Evolutionary conservation across 1,140 invertebrate species (phyloP).

Genomic region (Cherax quadricarinatus): DNA sequence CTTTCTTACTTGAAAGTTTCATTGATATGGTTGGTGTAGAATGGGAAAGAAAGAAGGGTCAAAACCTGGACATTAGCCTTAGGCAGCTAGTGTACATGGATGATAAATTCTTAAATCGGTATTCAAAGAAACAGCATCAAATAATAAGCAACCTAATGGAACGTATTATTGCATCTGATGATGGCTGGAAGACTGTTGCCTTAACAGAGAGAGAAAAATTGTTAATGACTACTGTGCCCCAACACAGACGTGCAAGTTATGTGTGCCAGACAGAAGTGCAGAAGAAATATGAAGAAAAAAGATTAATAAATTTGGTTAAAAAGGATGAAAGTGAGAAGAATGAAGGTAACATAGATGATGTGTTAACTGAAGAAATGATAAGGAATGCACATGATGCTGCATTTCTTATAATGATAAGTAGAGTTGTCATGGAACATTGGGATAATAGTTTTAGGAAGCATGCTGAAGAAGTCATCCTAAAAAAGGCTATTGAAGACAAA

Average conservation of each 20-base stretch:
- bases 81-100: conserved; percentile 51
- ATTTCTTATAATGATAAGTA: conserved; percentile 25
- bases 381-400: conserved; percentile 20
- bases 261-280: conserved; percentile 27
- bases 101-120: conserved; percentile 50
- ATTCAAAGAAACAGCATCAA: conserved; percentile 35
- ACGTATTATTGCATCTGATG: conserved; percentile 27
- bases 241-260: background rate
- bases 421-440: conserved; percentile 41
- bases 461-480: conserved; percentile 1
- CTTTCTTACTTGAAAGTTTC: conserved; percentile 53
- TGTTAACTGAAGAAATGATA: conserved; percentile 15
- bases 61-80: conserved; percentile 19
- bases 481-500: conserved; percentile 32
- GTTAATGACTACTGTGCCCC: conserved; percentile 24
- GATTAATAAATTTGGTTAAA: background rate
- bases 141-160: conserved; percentile 32
- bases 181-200: conserved; percentile 27
- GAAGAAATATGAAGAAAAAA: conserved; percentile 30
- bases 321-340: background rate
- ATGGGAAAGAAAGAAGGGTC: conserved; percentile 62
- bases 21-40: conserved; percentile 58
- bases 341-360: background rate
- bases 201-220: conserved; percentile 38
- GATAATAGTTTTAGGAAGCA: conserved; percentile 24